These are phyloP conservation scores for Rotaria socialis DNA, from an alignment of 2,888 invertebrate genomes.

Conservation along the genomic window DNA sequence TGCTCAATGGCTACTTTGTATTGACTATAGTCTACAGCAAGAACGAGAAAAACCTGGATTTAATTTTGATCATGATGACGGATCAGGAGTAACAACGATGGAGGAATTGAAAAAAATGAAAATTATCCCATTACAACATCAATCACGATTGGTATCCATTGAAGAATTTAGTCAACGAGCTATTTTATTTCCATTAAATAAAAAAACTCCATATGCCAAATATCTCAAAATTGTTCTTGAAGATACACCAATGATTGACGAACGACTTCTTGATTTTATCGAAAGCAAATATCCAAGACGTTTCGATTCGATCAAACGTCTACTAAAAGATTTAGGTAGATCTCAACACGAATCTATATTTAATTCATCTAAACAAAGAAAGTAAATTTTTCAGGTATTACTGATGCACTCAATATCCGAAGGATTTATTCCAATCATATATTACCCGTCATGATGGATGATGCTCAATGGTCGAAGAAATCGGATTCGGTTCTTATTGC, in stretches of 20 bases:
- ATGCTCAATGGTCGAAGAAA: neutral
- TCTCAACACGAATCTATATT: too few relatives aligned
- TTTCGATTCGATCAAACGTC: neutral
- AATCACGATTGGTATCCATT: neutral
- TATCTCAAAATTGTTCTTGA: neutral
- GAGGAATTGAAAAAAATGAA: neutral
- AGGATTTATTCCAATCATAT: neutral
- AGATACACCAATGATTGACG: neutral
- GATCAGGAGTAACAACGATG: neutral
- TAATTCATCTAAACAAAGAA: too few relatives aligned
- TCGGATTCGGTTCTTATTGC: neutral
- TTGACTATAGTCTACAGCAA: neutral
- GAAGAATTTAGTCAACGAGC: neutral
- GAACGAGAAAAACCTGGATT: neutral
- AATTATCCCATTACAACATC: neutral
- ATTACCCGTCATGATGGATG: neutral
- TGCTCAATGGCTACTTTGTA: neutral
- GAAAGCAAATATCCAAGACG: conserved; percentile 3
- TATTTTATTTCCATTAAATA: neutral
- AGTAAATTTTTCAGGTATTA: neutral
- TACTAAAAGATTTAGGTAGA: neutral
- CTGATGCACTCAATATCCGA: neutral
- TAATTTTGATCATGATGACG: neutral
- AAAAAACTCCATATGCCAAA: neutral
- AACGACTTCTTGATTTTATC: neutral